Base-by-base conservation (phyloP, 2,113 vertebrate species). In the Pleuronectes platessa region DNA sequence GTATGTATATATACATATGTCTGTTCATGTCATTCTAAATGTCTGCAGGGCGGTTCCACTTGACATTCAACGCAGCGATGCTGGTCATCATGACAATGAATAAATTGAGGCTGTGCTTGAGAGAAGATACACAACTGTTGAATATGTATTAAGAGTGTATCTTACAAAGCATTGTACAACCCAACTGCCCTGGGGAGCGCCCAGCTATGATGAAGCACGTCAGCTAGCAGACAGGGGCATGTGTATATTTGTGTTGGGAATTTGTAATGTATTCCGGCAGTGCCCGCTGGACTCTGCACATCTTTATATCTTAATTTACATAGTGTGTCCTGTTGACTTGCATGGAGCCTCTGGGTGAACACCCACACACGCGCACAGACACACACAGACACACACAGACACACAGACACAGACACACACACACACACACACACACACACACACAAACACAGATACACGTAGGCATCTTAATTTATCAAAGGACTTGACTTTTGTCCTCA, bases 241-340 rank as follows among this genome's bases (percentile, higher is more conserved):
- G 40, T 42, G 10, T 42, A 59, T 60, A 40, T 37, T 2, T 63
- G 51, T 68, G 37, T 47, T 11, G 31, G 18, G 13, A 49, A 26
- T 21, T 59, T 7, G 27, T 20, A 31, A 59, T 78, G 35, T 69
- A 63, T 55, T 71, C 61, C 21, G 14, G 51, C 20, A 47, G 60
- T 21, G 40, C 78, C 74, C 49, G 13, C 4, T 35, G 74, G 74
- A 42, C 2, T 42, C 40, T 42, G 40, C 10, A 69, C 42, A 49
- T 55, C 27, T 76, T 62, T 23, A 69, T 20, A 45, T 35, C 24
- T 72, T 78, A 60, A 81, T 86, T 76, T 68, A 62, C 77, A 70
- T 63, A 51, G 26, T 42, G 12, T 51, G 63, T 75, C 20, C n/a
- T 60, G 68, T 76, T 76, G 65, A 61, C 76, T 72, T 26, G 67